Base-by-base conservation (phyloP, 1,140 invertebrate species). In the Apis mellifera region DNA sequence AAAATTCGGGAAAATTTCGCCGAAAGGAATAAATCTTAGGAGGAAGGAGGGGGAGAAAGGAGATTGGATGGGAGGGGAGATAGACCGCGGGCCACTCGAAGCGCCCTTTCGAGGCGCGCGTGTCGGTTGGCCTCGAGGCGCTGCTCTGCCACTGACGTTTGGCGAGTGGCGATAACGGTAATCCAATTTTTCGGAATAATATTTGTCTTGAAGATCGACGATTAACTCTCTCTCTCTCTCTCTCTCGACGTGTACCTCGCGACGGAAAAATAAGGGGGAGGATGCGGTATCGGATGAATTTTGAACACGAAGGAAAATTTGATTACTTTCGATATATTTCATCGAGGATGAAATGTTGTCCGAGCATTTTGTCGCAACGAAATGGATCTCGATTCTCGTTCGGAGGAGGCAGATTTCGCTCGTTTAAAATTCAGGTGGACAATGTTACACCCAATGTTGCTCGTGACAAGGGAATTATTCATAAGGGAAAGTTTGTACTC, bases 111-210 rank as follows among this genome's bases (percentile, higher is more conserved):
- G 11, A 9, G 48, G 32, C n/a, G 8, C 64, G 11, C 70, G 69
- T 32, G 15, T 73, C 17, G 76, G 32, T 7, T 4, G 4, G 32
- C 32, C 32, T 55, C 84, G 52, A 66, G 42, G 66, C 55, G 32
- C 5, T 42, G 32, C 5, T 42, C 32, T 64, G 69, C 52, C 60
- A 71, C 74, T 75, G 86, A 71, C 85, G 86, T 88, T 88, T 87
- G 91, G 84, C 82, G 72, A 83, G 82, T 83, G 81, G 89, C 91
- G 92, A 93, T 93, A 93, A 92, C 89, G 91, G 89, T 93, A 93
- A 93, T 93, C 92, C 91, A 93, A 93, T 93, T 93, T 93, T 93
- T 93, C 88, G 89, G 91, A 92, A 93, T 93, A 93, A 93, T 93
- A 93, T 93, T 93, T 93, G 92, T 92, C 90, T 92, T 90, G 89